Conservation (phyloP, 2,797 vertebrate species). For the Lacerta agilis region DNA sequence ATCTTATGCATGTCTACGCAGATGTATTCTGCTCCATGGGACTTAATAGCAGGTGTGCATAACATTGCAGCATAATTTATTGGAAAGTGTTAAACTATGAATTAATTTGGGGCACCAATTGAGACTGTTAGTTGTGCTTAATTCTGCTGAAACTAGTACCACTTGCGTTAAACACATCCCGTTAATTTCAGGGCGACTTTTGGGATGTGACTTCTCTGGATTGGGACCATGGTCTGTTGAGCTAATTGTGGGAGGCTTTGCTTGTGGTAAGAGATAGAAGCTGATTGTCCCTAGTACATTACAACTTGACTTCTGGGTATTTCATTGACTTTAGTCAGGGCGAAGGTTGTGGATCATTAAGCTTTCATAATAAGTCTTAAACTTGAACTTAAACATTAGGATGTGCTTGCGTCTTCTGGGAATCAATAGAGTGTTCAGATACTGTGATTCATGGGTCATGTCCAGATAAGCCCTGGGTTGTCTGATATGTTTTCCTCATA, state of each 20-base stretch:
- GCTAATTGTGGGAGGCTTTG: background rate
- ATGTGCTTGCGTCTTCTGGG: background rate
- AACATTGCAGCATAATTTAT: background rate
- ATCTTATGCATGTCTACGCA: background rate
- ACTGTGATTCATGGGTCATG: conserved; percentile 11
- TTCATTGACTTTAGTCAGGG: background rate
- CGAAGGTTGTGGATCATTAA: background rate
- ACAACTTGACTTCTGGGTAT: background rate
- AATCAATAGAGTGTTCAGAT: conserved; percentile 1
- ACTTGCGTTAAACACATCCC: no score
- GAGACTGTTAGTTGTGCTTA: background rate
- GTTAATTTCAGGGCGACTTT: background rate
- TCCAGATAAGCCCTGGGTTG: background rate
- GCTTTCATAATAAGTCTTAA: background rate
- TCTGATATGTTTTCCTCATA: background rate
- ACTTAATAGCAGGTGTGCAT: background rate
- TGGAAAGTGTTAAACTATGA: background rate
- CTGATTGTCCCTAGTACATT: no score
- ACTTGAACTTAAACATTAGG: background rate
- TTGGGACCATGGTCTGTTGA: background rate
- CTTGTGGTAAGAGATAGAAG: background rate
- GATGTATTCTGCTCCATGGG: background rate
- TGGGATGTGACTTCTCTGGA: background rate
- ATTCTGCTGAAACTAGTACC: background rate
- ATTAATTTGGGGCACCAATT: background rate